Base-by-base conservation (phyloP, 2,888 invertebrate genomes). In the Noctua pronuba region DNA sequence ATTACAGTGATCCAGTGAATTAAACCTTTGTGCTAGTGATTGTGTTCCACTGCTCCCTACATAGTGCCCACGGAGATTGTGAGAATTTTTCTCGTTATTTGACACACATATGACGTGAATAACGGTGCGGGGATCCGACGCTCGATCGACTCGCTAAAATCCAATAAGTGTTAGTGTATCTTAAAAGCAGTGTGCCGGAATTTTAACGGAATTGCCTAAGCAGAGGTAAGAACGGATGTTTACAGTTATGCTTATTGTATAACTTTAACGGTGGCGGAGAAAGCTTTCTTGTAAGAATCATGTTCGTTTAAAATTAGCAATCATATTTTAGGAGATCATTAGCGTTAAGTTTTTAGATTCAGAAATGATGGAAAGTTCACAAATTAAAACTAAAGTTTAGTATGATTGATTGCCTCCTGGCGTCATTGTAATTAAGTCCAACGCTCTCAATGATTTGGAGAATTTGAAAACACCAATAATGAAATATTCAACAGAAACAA, bases 131-230 rank as follows among this genome's bases (percentile, higher is more conserved):
- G 92, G 93, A 92, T 94, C 94, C 92, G 94, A 94, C 95, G 92
- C 92, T 92, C 94, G 93, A 95, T 95, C 95, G 94, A 94, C 94
- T 95, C 93, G 95, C 95, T 95, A 95, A 96, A 94, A 95, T 95
- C 95, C 91, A 95, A 88, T 89, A 89, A 96, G 96, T 96, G 96
- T 94, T 95, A 94, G 96, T 96, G 96, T 94, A 91, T 94, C 90
- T 95, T 93, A 93, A 92, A 93, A 94, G 92, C 93, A 92, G 94
- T 95, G 95, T 94, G 93, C 94, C 93, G 95, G 96, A 96, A 95
- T 96, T 95, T 96, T 95, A 95, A 95, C 96, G 96, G 96, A 96
- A 94, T 96, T 95, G 95, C 93, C 95, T 94, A 93, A 95, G 94
- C 92, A 92, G 90, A 96, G 96, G 96, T 96, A 96, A 96, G 95